Conservation (phyloP, 2,888 invertebrate genomes). For the Sinodicranocentrus sp. region DNA sequence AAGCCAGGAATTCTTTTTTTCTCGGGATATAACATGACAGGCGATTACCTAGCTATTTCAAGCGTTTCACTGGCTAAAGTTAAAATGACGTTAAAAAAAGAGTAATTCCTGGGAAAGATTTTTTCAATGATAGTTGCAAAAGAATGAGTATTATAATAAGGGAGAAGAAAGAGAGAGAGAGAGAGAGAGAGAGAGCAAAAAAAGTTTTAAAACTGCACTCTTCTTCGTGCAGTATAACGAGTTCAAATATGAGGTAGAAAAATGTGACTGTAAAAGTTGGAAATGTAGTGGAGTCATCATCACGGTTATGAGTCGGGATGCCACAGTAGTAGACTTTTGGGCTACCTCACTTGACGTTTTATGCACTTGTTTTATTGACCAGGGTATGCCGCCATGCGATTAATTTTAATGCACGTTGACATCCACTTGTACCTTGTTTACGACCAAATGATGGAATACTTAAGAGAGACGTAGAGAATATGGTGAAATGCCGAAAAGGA, state of each 20-base stretch:
- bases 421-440: slow-evolving; percentile 67
- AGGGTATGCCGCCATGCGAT: slow-evolving; percentile 58
- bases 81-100: too few relatives aligned
- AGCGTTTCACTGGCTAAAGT: too few relatives aligned
- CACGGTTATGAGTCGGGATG: slow-evolving; percentile 43
- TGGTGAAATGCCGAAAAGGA: slow-evolving; percentile 64
- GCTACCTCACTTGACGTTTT: slow-evolving; percentile 64
- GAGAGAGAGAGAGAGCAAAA: too few relatives aligned
- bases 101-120: slow-evolving; percentile 32
- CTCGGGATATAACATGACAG: too few relatives aligned
- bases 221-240: background rate
- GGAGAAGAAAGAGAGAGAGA: too few relatives aligned
- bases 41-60: too few relatives aligned
- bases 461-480: slow-evolving; percentile 29
- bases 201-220: too few relatives aligned
- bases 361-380: slow-evolving; percentile 62
- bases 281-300: background rate
- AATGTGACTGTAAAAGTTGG: background rate
- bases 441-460: slow-evolving; percentile 44
- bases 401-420: slow-evolving; percentile 69
- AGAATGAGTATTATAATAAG: too few relatives aligned
- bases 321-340: slow-evolving; percentile 56
- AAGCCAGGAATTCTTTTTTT: too few relatives aligned
- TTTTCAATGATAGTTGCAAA: too few relatives aligned
- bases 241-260: background rate